Conservation (phyloP, 2,888 invertebrate genomes). For the Lobophora halterata region DNA sequence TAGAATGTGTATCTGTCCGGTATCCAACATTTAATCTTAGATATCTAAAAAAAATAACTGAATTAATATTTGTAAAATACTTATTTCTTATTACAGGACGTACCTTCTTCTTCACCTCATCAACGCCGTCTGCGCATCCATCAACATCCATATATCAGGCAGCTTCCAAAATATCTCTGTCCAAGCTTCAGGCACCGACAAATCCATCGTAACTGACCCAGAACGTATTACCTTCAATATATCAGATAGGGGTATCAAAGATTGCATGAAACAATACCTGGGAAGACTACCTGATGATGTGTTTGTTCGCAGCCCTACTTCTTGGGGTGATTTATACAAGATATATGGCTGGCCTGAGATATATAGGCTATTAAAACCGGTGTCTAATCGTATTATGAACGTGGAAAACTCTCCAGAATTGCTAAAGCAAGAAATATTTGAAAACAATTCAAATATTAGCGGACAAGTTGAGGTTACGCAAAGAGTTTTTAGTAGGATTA, state of each 20-base stretch:
- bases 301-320: slow-evolving; percentile 31
- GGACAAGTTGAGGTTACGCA: slow-evolving; percentile 7
- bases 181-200: slow-evolving; percentile 8
- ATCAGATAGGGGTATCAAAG: slow-evolving; percentile 10
- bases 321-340: slow-evolving; percentile 36
- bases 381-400: slow-evolving; percentile 8
- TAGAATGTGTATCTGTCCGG: too few relatives aligned
- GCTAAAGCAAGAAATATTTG: slow-evolving; percentile 7
- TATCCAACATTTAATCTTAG: too few relatives aligned
- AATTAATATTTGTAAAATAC: too few relatives aligned
- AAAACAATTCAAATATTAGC: slow-evolving; percentile 5
- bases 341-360: slow-evolving; percentile 29
- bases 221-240: slow-evolving; percentile 16
- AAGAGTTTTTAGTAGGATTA: slow-evolving; percentile 12
- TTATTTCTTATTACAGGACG: slow-evolving; percentile 11
- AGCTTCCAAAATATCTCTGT: slow-evolving; percentile 11
- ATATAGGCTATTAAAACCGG: slow-evolving; percentile 13
- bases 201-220: slow-evolving; percentile 11
- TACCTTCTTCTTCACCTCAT: slow-evolving; percentile 8
- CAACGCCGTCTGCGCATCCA: slow-evolving; percentile 1
- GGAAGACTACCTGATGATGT: slow-evolving; percentile 16
- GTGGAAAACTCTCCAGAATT: slow-evolving; percentile 10
- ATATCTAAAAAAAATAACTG: too few relatives aligned
- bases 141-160: slow-evolving; percentile 9
- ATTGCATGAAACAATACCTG: slow-evolving; percentile 17